phyloP scores from a whole-genome alignment of 1,140 invertebrate species.

The Archivesica marissinica region DNA sequence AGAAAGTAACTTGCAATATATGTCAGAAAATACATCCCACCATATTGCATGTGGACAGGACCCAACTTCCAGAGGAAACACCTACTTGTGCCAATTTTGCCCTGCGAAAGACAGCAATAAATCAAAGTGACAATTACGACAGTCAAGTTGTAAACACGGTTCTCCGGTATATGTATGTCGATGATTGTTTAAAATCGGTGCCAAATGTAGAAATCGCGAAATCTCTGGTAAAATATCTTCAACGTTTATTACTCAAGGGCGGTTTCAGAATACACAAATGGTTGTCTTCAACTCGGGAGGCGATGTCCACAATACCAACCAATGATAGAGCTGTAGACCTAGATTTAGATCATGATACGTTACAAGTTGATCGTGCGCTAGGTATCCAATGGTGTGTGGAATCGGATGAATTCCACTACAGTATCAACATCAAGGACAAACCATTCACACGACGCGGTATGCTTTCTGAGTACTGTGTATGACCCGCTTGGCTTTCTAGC shows the following conservation, averaged over 20 bases:
- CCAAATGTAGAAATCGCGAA: constrained; percentile 26
- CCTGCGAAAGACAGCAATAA: constrained; percentile 3
- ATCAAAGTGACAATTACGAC: constrained; percentile 11
- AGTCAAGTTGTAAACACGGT: constrained; percentile 23
- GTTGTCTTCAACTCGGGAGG: neutral
- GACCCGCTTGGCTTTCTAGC: constrained; percentile 35
- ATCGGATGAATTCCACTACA: neutral
- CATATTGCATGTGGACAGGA: neutral
- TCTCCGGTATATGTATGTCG: constrained; percentile 61
- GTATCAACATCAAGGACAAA: neutral
- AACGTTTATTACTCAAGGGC: neutral
- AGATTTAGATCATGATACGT: neutral
- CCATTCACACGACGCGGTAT: constrained; percentile 60
- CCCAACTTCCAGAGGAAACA: neutral
- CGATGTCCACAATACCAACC: neutral
- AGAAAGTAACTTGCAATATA: neutral
- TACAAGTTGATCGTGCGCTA: constrained; percentile 8
- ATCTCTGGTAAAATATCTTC: neutral
- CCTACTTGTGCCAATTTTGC: constrained; percentile 48
- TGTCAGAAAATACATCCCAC: neutral
- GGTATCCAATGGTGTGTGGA: neutral
- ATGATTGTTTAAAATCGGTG: constrained; percentile 62
- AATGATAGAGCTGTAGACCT: constrained; percentile 9
- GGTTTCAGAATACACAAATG: constrained; percentile 9
- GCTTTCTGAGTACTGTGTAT: constrained; percentile 4